Base-by-base conservation (phyloP, 1,140 invertebrate genomes). In the Glomeris maerens region DNA sequence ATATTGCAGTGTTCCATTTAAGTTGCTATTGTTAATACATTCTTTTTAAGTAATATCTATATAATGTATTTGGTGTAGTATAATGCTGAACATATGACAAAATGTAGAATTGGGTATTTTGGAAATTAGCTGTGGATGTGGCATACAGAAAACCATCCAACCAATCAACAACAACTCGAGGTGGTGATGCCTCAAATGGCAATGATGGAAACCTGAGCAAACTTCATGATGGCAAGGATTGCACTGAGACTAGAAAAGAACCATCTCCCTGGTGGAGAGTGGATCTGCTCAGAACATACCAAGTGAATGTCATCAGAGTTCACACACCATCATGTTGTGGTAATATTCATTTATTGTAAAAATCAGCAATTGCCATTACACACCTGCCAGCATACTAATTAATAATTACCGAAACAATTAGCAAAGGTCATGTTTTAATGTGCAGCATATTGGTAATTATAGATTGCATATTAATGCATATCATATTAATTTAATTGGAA, bases 211-310 rank as follows among this genome's bases (percentile, higher is more conserved):
- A 81, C 60, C 74, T 72, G 59, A 80, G 76, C 52, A 85, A 81
- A 0, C 80, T 89, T 47, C 85, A 90, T 59, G 86, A 90, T 59
- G 83, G 83, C 1, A 81, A 82, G 60, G 70, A 83, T 51, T 92
- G 89, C 64, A 86, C 85, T 0, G 86, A 91, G 66, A 93, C 88
- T 0, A 80, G 84, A 58, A 78, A 80, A 46, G 88, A 92, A 61
- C 76, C 79, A 0, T 88, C 84, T 10, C 87, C 88, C 0, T 92
- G 86, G 85, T 93, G 88, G 88, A 78, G 80, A 52, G 86, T 91
- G 0, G 84, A 93, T 63, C 68, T 93, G 13, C 71, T 93, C 3
- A 72, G 80, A 38, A 76, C 85, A 10, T 88, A 90, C 62, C 74
- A 85, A 7, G 78, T 92, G 28, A 79, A 81, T 60, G 83, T 85